These are phyloP conservation scores for Columba guinea DNA, from an alignment of 2,797 vertebrate species.

Conservation along the genomic window DNA sequence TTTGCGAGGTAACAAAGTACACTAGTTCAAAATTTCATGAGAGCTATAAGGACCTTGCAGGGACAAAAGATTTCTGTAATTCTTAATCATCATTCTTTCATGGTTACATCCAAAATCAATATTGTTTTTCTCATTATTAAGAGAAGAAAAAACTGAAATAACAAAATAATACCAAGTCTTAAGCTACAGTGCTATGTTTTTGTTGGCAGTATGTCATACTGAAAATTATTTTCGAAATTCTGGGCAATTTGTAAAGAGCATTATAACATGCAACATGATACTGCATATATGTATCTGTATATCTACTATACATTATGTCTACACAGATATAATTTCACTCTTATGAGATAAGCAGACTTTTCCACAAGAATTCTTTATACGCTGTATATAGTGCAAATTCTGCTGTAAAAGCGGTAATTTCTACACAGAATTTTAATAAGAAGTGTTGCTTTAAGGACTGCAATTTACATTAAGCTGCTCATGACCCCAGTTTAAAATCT, in stretches of 20 bases:
- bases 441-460: background rate
- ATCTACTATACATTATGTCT: background rate
- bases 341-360: slow-evolving; percentile 44
- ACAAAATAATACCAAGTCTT: slow-evolving; percentile 58
- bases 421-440: background rate
- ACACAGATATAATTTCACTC: slow-evolving; percentile 3
- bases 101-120: slow-evolving; percentile 76
- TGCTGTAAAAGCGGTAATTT: background rate
- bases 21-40: slow-evolving; percentile 72
- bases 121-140: slow-evolving; percentile 76
- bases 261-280: slow-evolving; percentile 28
- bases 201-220: slow-evolving; percentile 43
- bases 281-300: background rate
- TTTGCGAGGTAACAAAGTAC: slow-evolving; percentile 73
- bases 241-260: slow-evolving; percentile 46
- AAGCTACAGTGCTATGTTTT: slow-evolving; percentile 45
- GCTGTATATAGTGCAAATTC: background rate
- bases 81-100: slow-evolving; percentile 68
- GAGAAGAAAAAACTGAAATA: slow-evolving; percentile 65
- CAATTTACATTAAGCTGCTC: background rate
- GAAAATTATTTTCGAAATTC: slow-evolving; percentile 60
- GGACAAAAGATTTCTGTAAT: slow-evolving; percentile 73
- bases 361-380: background rate
- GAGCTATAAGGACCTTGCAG: slow-evolving; percentile 54
- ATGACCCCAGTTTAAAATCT: background rate